These are phyloP conservation scores for Sinotaia quadrata DNA, from an alignment of 2,888 invertebrate genomes.

Conservation along the genomic window DNA sequence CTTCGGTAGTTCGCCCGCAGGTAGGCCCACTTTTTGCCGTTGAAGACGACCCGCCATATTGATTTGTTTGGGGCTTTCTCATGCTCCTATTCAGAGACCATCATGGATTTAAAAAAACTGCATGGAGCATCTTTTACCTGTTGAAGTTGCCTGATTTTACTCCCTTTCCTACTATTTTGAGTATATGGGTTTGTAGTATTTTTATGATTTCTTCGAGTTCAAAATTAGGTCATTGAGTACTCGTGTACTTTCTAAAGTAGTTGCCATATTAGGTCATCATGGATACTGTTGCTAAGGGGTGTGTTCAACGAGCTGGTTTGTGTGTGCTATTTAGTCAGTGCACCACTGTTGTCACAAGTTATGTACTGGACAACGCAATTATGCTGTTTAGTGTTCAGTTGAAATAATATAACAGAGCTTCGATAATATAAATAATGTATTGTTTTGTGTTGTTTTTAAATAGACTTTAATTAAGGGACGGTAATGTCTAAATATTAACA, in stretches of 20 bases:
- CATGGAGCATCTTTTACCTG: not conserved
- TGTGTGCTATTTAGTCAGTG: too few relatives aligned
- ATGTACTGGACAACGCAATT: too few relatives aligned
- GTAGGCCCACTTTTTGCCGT: too few relatives aligned
- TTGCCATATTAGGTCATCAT: slow-evolving; percentile 16
- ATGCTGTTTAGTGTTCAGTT: too few relatives aligned
- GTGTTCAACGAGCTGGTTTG: too few relatives aligned
- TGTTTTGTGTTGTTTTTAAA: too few relatives aligned
- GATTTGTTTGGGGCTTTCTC: not conserved
- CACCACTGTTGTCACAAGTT: too few relatives aligned
- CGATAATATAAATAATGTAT: too few relatives aligned
- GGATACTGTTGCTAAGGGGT: slow-evolving; percentile 27
- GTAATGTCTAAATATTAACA: too few relatives aligned
- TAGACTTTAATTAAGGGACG: too few relatives aligned
- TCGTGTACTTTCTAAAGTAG: not conserved
- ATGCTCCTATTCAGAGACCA: not conserved
- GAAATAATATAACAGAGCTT: too few relatives aligned
- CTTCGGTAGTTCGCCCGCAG: too few relatives aligned
- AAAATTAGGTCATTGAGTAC: not conserved
- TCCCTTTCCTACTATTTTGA: not conserved
- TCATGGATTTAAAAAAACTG: not conserved
- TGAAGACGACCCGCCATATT: slow-evolving; percentile 3
- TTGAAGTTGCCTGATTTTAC: slow-evolving; percentile 5
- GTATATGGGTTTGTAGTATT: slow-evolving; percentile 7
- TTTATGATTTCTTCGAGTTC: not conserved